A percentile compares a stretch with the other conserved stretches of the same genome.
phyloP scores from a whole-genome alignment of 2,888 invertebrate genomes.

The Aporophyla nigra region DNA sequence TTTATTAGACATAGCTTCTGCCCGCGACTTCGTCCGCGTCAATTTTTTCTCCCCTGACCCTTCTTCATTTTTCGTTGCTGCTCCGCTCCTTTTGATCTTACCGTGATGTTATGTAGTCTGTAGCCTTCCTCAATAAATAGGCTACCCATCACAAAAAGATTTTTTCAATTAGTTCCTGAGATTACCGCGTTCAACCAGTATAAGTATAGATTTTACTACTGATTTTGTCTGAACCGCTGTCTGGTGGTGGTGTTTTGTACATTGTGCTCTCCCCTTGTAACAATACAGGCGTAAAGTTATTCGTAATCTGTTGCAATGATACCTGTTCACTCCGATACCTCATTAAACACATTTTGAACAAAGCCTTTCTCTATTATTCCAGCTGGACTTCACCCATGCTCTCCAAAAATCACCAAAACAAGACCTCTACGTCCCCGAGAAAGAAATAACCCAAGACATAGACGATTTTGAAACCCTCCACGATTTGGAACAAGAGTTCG shows the following conservation, averaged over 20 bases:
- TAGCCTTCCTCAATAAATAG: no score
- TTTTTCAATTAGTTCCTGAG: no score
- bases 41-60: no score
- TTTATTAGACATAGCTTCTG: neutral
- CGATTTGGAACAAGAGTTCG: constrained; percentile 87
- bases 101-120: no score
- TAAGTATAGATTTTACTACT: no score
- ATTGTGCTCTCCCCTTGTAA: neutral
- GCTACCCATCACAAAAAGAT: no score
- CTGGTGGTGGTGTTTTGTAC: neutral
- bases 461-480: constrained; percentile 84
- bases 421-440: constrained; percentile 77
- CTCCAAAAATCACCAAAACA: constrained; percentile 75
- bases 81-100: no score
- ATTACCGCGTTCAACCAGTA: no score
- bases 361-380: constrained; percentile 61
- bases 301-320: neutral
- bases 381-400: constrained; percentile 84
- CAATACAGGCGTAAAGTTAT: neutral
- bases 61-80: neutral
- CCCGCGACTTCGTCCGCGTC: no score
- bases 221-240: no score
- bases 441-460: constrained; percentile 72
- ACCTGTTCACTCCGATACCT: neutral
- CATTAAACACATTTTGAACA: neutral